Base-by-base conservation (phyloP, 2,113 vertebrate genomes). In the Mustelus asterias region DNA sequence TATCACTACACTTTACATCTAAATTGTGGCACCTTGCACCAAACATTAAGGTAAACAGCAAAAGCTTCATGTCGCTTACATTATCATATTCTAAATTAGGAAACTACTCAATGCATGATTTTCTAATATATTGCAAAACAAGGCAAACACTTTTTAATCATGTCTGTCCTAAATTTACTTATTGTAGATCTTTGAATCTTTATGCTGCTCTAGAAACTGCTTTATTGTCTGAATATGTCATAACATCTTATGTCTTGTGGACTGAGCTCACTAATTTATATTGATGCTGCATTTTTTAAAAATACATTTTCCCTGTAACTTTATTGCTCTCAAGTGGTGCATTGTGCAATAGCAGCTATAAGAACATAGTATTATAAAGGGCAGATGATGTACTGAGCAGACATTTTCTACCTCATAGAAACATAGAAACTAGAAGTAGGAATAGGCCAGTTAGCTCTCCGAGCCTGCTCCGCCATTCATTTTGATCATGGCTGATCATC, bases 311-410 rank as follows among this genome's bases (percentile, higher is more conserved):
- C 69, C 93, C 65, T 95, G 94, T 95, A 54, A 95, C 94, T 54
- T 95, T 72, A 72, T 69, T 76, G 69, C 94, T 76, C 94, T 95
- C 94, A 95, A 76, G 94, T 95, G 94, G 94, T 72, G 48, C 14
- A 29, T 70, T 76, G 37, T 70, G 67, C 67, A 95, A 95, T 76
- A 76, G 70, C 94, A 95, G 14, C 22, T 41, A 54, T 26, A 95
- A 76, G 10, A 94, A 26, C 24, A 33, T 72, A 1, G 10, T 29
- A 76, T n/a, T 33, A 76, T 26, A 37, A 5, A 93, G 60, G 37
- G 65, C 60, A 20, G 14, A 67, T 93, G 89, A 20, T 37, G 13
- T 63, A 33, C 63, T 20, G 29, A 65, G 89, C 60, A 33, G 26
- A 90, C 29, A 90, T 90, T 93, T 65, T 93, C 33, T 37, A 44